A percentile compares a stretch with the other conserved stretches of the same genome.
Evolutionary conservation across 2,888 invertebrate genomes (phyloP).

Genomic region (Anthrax anthrax): DNA sequence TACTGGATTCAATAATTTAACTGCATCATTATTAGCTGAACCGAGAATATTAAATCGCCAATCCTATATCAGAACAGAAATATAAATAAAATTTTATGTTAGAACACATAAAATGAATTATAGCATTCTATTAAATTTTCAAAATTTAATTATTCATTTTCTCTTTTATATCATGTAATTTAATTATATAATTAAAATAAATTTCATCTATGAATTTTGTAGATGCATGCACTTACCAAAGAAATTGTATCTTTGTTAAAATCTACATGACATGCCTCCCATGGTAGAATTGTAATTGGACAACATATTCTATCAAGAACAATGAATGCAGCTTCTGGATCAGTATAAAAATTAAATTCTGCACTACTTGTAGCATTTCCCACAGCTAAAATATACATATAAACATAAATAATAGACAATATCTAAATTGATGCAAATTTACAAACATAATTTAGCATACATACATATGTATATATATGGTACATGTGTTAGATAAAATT

Average conservation of each 20-base stretch:
- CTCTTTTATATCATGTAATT: too few species aligned
- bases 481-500: too few species aligned
- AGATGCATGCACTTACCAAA: constrained; percentile 24
- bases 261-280: constrained; percentile 46
- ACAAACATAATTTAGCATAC: too few species aligned
- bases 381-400: constrained; percentile 25
- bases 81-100: too few species aligned
- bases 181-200: too few species aligned
- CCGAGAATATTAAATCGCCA: constrained; percentile 40
- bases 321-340: constrained; percentile 64
- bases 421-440: too few species aligned
- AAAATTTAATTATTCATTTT: too few species aligned
- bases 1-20: constrained; percentile 38
- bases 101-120: too few species aligned
- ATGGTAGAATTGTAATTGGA: constrained; percentile 49
- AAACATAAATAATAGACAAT: too few species aligned
- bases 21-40: constrained; percentile 22
- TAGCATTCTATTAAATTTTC: too few species aligned
- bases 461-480: too few species aligned
- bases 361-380: constrained; percentile 48
- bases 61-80: constrained; percentile 25
- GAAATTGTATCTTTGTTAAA: constrained; percentile 20
- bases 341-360: constrained; percentile 63
- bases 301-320: constrained; percentile 44
- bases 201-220: too few species aligned